phyloP scores from a whole-genome alignment of 2,888 invertebrate genomes.

The Drosophila mercatorum region DNA sequence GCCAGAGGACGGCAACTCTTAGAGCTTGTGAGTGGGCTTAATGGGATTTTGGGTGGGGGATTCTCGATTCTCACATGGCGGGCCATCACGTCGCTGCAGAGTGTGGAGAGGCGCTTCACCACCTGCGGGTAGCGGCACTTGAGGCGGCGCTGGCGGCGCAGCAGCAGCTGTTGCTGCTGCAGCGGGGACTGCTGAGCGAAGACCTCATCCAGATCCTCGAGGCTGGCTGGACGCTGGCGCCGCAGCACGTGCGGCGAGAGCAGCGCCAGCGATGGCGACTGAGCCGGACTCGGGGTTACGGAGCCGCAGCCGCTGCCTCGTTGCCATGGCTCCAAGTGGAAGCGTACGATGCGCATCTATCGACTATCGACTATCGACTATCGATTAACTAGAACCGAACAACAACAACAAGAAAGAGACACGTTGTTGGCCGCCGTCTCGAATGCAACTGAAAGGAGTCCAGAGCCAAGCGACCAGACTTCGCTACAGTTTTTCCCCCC shows the following conservation, averaged over 20 bases:
- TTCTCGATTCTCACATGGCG: slow-evolving; percentile 84
- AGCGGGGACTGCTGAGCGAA: slow-evolving; percentile 57
- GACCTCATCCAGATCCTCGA: slow-evolving; percentile 75
- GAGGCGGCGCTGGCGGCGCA: slow-evolving; percentile 72
- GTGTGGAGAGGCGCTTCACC: slow-evolving; percentile 85
- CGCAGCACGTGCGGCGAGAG: slow-evolving; percentile 83
- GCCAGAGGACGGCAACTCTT: not conserved
- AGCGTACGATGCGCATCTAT: slow-evolving; percentile 84
- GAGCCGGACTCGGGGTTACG: slow-evolving; percentile 81
- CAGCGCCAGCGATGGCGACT: slow-evolving; percentile 81
- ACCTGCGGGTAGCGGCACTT: slow-evolving; percentile 84
- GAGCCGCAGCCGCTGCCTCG: slow-evolving; percentile 80
- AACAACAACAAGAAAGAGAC: slow-evolving; percentile 20
- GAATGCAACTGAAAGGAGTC: slow-evolving; percentile 78
- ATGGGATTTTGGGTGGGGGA: slow-evolving; percentile 1
- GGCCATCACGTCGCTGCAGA: slow-evolving; percentile 87
- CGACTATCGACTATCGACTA: slow-evolving; percentile 8
- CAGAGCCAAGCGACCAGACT: slow-evolving; percentile 18
- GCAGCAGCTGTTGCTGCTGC: slow-evolving; percentile 64
- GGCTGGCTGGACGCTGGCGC: slow-evolving; percentile 83
- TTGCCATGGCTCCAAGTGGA: slow-evolving; percentile 85
- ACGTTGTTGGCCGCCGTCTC: slow-evolving; percentile 60
- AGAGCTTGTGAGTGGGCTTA: not conserved
- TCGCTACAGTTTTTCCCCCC: slow-evolving; percentile 56
- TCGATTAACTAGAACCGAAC: slow-evolving; percentile 15